Evolutionary conservation across 2,888 invertebrate genomes (phyloP).

Genomic region (Dolichomitus sp.): DNA sequence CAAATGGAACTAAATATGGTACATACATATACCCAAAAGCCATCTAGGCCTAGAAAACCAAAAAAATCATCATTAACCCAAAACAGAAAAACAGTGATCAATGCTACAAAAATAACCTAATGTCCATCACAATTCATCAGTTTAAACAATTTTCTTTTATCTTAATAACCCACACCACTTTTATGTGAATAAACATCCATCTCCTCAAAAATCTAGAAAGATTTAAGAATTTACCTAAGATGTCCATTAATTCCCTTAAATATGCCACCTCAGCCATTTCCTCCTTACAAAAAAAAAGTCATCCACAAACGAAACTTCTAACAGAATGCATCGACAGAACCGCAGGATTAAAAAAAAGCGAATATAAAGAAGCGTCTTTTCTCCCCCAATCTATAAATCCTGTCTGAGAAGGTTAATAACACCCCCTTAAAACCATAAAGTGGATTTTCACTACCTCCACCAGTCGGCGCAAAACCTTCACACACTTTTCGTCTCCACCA

Average conservation of each 20-base stretch:
- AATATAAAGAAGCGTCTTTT: neutral
- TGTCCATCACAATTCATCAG: too few relatives aligned
- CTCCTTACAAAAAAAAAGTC: neutral
- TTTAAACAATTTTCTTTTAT: too few relatives aligned
- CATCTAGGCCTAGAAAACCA: too few relatives aligned
- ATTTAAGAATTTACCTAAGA: neutral
- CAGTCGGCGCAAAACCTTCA: neutral
- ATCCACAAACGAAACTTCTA: neutral
- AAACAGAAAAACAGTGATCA: too few relatives aligned
- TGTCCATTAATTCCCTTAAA: neutral
- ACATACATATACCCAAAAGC: too few relatives aligned
- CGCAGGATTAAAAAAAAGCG: neutral
- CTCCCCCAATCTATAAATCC: neutral
- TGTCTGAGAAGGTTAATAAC: conserved; percentile 21
- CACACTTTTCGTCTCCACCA: neutral
- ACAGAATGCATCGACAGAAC: neutral
- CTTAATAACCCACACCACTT: too few relatives aligned
- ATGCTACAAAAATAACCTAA: too few relatives aligned
- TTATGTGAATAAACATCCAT: too few relatives aligned
- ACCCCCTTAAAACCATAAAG: neutral
- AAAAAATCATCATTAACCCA: too few relatives aligned
- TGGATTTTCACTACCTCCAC: conserved; percentile 15
- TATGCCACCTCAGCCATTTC: neutral
- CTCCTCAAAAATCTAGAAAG: neutral
- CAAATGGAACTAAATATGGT: too few relatives aligned